A percentile compares a stretch with the other conserved stretches of the same genome.
Conservation (phyloP, 1,140 invertebrate species). For the Penaeus chinensis region DNA sequence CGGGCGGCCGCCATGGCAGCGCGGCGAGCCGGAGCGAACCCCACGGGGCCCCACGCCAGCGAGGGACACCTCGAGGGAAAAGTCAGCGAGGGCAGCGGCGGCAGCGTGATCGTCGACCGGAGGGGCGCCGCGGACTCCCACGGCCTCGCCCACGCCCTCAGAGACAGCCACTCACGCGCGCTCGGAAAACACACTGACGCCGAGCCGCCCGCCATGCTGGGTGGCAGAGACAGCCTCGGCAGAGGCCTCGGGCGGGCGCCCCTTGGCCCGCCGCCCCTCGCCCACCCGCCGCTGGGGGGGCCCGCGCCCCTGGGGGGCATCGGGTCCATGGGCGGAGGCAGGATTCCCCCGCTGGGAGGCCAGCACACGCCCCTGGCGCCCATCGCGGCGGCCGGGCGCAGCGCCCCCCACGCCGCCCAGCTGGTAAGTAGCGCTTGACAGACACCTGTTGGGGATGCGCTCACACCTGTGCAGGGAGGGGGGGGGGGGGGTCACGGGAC, state of each 20-base stretch:
- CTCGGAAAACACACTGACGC: neutral
- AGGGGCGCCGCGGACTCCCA: neutral
- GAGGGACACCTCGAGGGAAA: neutral
- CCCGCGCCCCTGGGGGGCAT: conserved; percentile 32
- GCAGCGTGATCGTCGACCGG: neutral
- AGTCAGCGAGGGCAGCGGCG: conserved; percentile 1
- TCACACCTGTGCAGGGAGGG: neutral
- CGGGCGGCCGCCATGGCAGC: too few species aligned
- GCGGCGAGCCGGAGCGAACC: too few species aligned
- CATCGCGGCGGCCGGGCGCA: conserved; percentile 42
- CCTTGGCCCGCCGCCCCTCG: neutral
- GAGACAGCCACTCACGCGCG: neutral
- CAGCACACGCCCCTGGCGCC: conserved; percentile 47
- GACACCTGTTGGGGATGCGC: too few species aligned
- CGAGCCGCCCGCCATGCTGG: conserved; percentile 16
- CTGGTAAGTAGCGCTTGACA: conserved; percentile 30
- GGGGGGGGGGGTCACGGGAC: neutral
- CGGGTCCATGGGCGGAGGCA: conserved; percentile 10
- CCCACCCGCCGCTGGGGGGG: conserved; percentile 13
- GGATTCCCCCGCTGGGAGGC: conserved; percentile 45
- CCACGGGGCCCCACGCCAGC: too few species aligned
- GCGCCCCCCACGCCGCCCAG: neutral
- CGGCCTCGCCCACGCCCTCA: neutral
- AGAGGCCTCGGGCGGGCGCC: conserved; percentile 17
- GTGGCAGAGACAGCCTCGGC: conserved; percentile 33